These are phyloP conservation scores for Zosterops hypoxanthus DNA, from an alignment of 2,113 vertebrate genomes.

Conservation along the genomic window DNA sequence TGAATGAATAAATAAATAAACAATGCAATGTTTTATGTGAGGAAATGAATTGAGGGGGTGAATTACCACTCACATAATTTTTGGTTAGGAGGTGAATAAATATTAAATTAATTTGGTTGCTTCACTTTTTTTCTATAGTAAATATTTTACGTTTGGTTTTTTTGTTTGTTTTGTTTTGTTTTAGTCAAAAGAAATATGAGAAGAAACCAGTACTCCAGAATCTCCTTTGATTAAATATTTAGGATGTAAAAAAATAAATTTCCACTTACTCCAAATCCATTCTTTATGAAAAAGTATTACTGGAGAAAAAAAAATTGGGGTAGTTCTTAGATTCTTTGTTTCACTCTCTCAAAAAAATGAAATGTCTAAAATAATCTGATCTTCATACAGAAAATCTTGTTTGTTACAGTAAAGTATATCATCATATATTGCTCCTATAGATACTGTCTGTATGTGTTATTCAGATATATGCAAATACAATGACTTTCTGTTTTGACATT, in stretches of 20 bases:
- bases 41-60: rapidly evolving
- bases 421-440: background rate
- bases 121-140: background rate
- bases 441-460: background rate
- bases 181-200: background rate
- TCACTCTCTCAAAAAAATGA: background rate
- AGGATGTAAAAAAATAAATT: background rate
- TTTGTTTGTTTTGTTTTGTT: background rate
- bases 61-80: background rate
- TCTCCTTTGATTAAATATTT: background rate
- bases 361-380: background rate
- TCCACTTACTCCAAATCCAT: background rate
- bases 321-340: background rate
- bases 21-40: background rate
- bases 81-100: background rate
- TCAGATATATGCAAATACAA: background rate
- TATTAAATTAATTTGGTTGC: background rate
- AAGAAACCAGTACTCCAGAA: background rate
- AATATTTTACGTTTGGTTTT: background rate
- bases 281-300: background rate
- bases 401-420: background rate
- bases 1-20: background rate
- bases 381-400: background rate
- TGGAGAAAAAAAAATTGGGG: rapidly evolving
- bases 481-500: background rate